A percentile compares a stretch with the other conserved stretches of the same genome.
Conservation (phyloP, 2,797 vertebrate genomes). For the Anas bahamensis region DNA sequence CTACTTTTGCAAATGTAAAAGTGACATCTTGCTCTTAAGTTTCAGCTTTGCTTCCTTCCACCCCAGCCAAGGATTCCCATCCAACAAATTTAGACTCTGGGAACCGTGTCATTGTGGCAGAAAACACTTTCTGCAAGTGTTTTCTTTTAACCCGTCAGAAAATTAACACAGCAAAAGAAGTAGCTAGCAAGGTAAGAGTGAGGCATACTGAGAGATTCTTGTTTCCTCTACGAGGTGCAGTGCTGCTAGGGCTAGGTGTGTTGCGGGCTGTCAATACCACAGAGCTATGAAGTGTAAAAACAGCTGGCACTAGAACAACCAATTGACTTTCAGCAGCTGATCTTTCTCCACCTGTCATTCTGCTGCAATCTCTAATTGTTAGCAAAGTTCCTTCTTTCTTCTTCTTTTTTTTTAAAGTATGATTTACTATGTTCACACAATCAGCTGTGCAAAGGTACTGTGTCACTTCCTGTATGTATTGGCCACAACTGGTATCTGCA, state of each 20-base stretch:
- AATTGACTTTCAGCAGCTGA: background rate
- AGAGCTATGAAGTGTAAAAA: background rate
- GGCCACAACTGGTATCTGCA: background rate
- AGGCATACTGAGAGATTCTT: background rate
- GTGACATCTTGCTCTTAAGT: background rate
- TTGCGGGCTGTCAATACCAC: background rate
- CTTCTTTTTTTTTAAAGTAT: background rate
- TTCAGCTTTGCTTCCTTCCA: background rate
- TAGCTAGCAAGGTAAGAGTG: background rate
- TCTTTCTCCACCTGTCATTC: background rate
- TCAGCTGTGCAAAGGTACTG: background rate
- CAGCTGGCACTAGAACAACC: background rate
- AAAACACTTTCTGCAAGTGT: background rate
- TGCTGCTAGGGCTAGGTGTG: background rate
- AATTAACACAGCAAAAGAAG: background rate
- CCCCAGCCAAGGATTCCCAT: background rate
- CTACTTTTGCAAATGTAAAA: background rate
- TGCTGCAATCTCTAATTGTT: background rate
- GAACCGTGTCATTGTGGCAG: background rate
- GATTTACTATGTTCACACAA: background rate
- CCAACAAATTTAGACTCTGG: fast-evolving
- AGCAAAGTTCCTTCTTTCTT: background rate
- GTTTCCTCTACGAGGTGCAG: background rate
- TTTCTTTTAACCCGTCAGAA: background rate
- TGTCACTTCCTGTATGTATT: background rate